phyloP scores from a whole-genome alignment of 2,113 vertebrate genomes.

The Hypanus sabinus region DNA sequence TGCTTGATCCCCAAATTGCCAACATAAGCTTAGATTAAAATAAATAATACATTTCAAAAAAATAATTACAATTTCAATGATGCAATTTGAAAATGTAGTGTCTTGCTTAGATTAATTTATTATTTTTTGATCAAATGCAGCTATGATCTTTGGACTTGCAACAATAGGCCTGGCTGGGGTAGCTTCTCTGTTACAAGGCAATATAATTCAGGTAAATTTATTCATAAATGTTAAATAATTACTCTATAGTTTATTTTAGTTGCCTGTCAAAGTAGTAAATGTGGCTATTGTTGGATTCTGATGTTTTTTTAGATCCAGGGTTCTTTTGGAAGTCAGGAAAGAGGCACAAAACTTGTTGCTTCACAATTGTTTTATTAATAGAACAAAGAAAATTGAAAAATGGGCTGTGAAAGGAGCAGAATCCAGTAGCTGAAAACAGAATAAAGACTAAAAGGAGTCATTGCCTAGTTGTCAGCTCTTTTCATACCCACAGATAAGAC shows the following conservation, averaged over 20 bases:
- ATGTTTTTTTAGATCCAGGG: too few species aligned
- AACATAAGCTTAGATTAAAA: neutral
- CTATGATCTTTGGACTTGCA: conserved; percentile 4
- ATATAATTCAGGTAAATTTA: conserved; percentile 14
- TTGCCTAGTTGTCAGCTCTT: too few species aligned
- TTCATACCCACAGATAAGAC: too few species aligned
- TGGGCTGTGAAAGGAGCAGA: too few species aligned
- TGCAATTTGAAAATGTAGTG: neutral
- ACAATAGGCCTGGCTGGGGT: conserved; percentile 15
- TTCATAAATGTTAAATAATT: neutral
- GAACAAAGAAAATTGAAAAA: too few species aligned
- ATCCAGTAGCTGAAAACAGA: too few species aligned
- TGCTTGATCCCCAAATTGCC: too few species aligned
- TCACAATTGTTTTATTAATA: too few species aligned
- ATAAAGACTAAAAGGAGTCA: too few species aligned
- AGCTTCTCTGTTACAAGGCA: conserved; percentile 15
- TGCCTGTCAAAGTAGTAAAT: neutral
- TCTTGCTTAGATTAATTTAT: neutral
- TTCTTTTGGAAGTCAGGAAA: too few species aligned
- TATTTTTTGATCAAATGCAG: neutral
- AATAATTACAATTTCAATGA: neutral
- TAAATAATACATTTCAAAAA: neutral
- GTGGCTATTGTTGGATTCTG: too few species aligned
- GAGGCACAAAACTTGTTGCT: too few species aligned
- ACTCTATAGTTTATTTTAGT: neutral